phyloP scores from a whole-genome alignment of 2,797 vertebrate species.

The Clarias platycephalus region DNA sequence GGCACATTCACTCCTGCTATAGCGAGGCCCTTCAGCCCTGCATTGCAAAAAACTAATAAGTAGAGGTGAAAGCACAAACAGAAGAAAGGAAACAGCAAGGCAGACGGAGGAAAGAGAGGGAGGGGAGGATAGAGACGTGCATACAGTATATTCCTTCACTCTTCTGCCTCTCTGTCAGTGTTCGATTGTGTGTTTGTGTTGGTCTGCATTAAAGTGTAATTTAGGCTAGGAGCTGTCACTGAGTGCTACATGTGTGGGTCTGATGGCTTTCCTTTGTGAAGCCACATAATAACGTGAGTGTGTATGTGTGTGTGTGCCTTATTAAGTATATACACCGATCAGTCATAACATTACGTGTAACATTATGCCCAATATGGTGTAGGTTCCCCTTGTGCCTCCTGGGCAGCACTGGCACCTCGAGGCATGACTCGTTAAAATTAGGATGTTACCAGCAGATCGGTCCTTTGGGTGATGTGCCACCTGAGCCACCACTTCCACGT shows the following conservation, averaged over 20 bases:
- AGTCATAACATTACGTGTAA: too few relatives aligned
- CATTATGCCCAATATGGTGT: too few relatives aligned
- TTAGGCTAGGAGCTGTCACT: constrained; percentile 68
- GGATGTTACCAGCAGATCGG: too few relatives aligned
- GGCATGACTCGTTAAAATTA: too few relatives aligned
- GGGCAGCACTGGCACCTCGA: too few relatives aligned
- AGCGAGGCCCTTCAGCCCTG: constrained; percentile 30
- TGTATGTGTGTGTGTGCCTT: background rate
- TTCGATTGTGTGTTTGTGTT: constrained; percentile 62
- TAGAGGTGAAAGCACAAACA: constrained; percentile 34
- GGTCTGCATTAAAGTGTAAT: constrained; percentile 75
- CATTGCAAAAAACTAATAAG: constrained; percentile 43
- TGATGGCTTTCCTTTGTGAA: constrained; percentile 32
- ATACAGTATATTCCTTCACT: background rate
- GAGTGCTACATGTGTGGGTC: constrained; percentile 44
- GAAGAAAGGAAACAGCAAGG: constrained; percentile 55
- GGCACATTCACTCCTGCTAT: constrained; percentile 35
- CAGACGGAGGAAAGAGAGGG: constrained; percentile 46
- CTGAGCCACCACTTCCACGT: too few relatives aligned
- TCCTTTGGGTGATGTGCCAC: too few relatives aligned
- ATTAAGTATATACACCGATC: background rate
- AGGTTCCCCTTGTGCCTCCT: too few relatives aligned
- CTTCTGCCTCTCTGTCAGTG: constrained; percentile 10
- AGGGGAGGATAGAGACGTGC: constrained; percentile 12
- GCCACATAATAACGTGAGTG: background rate